Percentiles rank a stretch among this genome's conserved stretches.
These are phyloP conservation scores for Hemichromis elongatus DNA, from an alignment of 2,113 vertebrate genomes.

Conservation along the genomic window DNA sequence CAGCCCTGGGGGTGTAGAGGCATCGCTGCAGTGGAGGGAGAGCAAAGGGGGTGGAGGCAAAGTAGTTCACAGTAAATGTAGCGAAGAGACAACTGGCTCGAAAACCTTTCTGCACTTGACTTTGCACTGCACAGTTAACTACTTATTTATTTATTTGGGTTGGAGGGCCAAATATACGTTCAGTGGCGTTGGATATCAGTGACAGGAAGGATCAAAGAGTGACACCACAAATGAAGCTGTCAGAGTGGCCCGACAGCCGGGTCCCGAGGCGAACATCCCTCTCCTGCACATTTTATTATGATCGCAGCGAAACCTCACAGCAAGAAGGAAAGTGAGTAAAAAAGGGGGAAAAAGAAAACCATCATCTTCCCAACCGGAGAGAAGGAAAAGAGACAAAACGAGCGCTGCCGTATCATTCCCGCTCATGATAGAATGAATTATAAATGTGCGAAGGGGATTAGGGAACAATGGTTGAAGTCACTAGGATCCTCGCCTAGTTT, in stretches of 20 bases:
- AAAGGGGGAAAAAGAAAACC: slow-evolving; percentile 10
- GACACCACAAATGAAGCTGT: slow-evolving; percentile 71
- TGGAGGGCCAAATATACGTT: slow-evolving; percentile 63
- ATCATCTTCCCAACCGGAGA: slow-evolving; percentile 44
- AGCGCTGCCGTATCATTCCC: slow-evolving; percentile 39
- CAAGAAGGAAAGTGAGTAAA: slow-evolving; percentile 33
- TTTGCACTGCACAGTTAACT: slow-evolving; percentile 23
- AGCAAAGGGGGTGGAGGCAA: slow-evolving; percentile 37
- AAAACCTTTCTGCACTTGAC: slow-evolving; percentile 28
- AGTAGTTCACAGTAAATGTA: slow-evolving; percentile 57
- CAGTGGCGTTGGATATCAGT: slow-evolving; percentile 63
- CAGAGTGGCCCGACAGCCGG: slow-evolving; percentile 68
- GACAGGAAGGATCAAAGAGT: slow-evolving; percentile 71
- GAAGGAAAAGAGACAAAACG: slow-evolving; percentile 54
- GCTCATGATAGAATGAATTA: slow-evolving; percentile 67
- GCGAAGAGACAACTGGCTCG: slow-evolving; percentile 43
- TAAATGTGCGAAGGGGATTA: slow-evolving; percentile 70
- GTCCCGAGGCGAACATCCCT: slow-evolving; percentile 66
- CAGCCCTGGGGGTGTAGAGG: slow-evolving; percentile 54
- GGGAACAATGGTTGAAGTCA: slow-evolving; percentile 66
- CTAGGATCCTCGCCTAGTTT: slow-evolving; percentile 64
- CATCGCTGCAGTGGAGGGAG: slow-evolving; percentile 46
- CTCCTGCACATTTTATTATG: slow-evolving; percentile 62
- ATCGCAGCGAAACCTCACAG: slow-evolving; percentile 62
- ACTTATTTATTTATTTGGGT: slow-evolving; percentile 65